Evolutionary conservation across 2,888 invertebrate species (phyloP), one percentile per base, ranked within the genome.

Genomic region (Coronaproctus castanopsis): DNA sequence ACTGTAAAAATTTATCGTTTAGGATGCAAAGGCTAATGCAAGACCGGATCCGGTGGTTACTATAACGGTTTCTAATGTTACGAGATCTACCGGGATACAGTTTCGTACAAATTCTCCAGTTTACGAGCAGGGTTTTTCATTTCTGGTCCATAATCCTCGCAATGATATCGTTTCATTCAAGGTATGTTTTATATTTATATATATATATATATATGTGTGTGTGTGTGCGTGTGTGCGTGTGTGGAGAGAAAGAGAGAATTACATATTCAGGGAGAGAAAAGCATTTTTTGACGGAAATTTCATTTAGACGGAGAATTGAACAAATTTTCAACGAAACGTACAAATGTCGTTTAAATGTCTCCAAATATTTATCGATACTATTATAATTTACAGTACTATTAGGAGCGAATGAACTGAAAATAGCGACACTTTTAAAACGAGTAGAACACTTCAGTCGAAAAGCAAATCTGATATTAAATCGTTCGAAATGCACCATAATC

Each of bases 41-140:
- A 74, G 84, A 65, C 96, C 96, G 0, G 90, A 90, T 70, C 88
- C 93, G 0, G 88, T 84, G 71, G 78, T 88, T 18, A 78, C 81
- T 20, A 76, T 93, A 65, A 81, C 81, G 10, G 78, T 95, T 2
- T 91, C 90, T 61, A 85, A 83, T 69, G 80, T 80, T 67, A 81
- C 78, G 0, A 80, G 84, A 69, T 82, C 82, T 71, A 84, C 86
- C 0, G 77, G 76, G 10, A 82, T 84, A 24, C 79, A 82, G 65
- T 79, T 84, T 77, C 79, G 90, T 65, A 89, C 87, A 0, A 85
- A 84, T 65, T 84, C 88, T 69, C 97, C 97, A 0, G 85, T 93
- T 57, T 97, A 87, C 82, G 95, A 96, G 73, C 85, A 91, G 71
- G 68, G 92, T 5, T 92, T 93, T 72, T 85, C 89, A 1, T 95